Conservation (phyloP, 2,113 vertebrate genomes). For the Nothobranchius kuhntae region DNA sequence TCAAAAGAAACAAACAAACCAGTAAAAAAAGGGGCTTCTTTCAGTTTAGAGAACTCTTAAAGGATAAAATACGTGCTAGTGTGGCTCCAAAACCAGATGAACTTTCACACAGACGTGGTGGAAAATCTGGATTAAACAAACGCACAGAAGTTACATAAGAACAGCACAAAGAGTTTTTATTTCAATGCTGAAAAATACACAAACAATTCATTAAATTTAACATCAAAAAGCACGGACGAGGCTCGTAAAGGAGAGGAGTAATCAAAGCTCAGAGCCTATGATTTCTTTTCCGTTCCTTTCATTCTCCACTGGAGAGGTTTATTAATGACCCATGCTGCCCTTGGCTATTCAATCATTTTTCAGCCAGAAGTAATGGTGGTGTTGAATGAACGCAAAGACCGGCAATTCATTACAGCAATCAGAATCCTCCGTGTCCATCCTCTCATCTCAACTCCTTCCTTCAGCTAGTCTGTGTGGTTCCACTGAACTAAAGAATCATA, state of each 20-base stretch:
- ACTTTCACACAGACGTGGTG: too few species aligned
- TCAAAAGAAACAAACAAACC: too few species aligned
- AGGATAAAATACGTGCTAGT: too few species aligned
- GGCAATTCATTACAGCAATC: constrained; percentile 72
- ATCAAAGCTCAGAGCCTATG: constrained; percentile 44
- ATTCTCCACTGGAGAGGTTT: constrained; percentile 55
- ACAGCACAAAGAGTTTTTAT: constrained; percentile 14
- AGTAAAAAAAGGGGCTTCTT: too few species aligned
- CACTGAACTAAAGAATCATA: constrained; percentile 1
- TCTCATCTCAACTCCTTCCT: constrained; percentile 20
- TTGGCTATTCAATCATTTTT: constrained; percentile 69
- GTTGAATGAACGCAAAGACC: constrained; percentile 65
- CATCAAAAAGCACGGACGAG: constrained; percentile 30
- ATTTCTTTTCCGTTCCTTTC: constrained; percentile 55
- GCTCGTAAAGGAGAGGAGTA: constrained; percentile 49
- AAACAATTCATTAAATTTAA: constrained; percentile 18
- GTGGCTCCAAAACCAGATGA: too few species aligned
- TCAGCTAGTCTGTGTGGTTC: background rate
- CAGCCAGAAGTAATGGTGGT: constrained; percentile 59
- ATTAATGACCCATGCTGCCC: constrained; percentile 63
- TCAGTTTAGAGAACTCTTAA: too few species aligned
- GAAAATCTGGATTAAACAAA: background rate
- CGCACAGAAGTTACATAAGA: constrained; percentile 13
- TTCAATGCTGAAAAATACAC: constrained; percentile 20
- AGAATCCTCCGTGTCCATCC: constrained; percentile 14